Conservation (phyloP, 2,797 vertebrate species). For the Petrocephalus schoutedeni region DNA sequence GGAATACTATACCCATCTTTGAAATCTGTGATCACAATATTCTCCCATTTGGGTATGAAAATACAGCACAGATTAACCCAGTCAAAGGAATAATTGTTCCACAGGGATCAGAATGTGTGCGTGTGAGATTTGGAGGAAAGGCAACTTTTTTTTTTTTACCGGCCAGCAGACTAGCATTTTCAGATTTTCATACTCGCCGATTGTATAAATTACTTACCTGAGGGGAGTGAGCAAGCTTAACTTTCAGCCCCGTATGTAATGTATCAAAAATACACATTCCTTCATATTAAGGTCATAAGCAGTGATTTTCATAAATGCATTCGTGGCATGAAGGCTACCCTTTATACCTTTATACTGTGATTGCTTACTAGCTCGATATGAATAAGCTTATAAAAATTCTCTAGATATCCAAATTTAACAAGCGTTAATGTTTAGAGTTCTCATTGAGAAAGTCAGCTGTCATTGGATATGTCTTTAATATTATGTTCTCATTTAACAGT, state of each 20-base stretch:
- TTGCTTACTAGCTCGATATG: background rate
- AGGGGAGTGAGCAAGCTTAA: no score
- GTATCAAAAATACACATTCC: no score
- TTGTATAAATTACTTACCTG: no score
- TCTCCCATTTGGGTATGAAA: background rate
- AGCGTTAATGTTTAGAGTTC: background rate
- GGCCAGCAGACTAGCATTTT: no score
- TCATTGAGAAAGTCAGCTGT: background rate
- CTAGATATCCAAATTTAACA: background rate
- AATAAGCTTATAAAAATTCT: background rate
- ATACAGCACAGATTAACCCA: background rate
- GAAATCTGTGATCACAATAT: background rate
- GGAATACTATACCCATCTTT: background rate
- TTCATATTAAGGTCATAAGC: no score
- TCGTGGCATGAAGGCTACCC: background rate
- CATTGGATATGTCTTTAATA: background rate
- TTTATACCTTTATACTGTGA: background rate
- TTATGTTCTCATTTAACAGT: slow-evolving; percentile 49
- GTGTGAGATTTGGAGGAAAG: background rate
- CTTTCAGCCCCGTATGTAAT: no score
- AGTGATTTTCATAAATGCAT: no score
- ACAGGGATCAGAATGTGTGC: background rate
- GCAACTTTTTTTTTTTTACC: background rate
- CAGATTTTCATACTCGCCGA: no score
- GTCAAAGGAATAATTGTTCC: background rate